phyloP scores from a whole-genome alignment of 2,113 vertebrate species.

The Mohoua ochrocephala region DNA sequence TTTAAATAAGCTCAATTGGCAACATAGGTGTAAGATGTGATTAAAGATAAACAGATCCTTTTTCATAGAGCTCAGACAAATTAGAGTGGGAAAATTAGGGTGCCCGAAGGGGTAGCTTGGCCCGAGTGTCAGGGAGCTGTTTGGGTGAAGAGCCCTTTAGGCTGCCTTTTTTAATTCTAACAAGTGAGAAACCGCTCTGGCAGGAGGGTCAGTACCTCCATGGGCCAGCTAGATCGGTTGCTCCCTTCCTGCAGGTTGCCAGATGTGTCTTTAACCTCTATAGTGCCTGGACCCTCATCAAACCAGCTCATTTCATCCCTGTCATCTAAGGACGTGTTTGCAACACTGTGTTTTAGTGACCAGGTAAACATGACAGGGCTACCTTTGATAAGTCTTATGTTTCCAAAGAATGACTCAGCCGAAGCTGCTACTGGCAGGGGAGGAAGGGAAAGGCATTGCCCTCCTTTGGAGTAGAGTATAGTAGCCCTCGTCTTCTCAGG shows the following conservation, averaged over 20 bases:
- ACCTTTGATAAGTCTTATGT: background rate
- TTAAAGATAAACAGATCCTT: background rate
- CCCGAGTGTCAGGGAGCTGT: rapidly evolving
- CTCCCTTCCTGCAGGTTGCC: background rate
- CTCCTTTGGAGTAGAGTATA: background rate
- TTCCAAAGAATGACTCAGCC: background rate
- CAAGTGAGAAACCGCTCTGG: background rate
- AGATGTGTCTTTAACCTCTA: background rate
- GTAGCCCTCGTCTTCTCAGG: background rate
- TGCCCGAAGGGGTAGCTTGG: background rate
- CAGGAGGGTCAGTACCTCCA: background rate
- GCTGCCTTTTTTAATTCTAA: background rate
- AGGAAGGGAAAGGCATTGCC: background rate
- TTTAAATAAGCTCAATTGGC: background rate
- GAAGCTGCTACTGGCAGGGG: background rate
- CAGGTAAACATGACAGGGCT: background rate
- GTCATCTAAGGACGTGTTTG: background rate
- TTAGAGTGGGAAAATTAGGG: background rate
- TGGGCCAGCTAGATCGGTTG: background rate
- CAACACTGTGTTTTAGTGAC: background rate
- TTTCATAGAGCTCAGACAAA: background rate
- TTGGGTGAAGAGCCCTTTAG: background rate
- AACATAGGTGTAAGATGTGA: background rate
- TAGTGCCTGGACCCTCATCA: background rate
- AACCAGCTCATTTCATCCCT: background rate